Conservation (phyloP, 2,113 vertebrate genomes). For the Desmodus rotundus region DNA sequence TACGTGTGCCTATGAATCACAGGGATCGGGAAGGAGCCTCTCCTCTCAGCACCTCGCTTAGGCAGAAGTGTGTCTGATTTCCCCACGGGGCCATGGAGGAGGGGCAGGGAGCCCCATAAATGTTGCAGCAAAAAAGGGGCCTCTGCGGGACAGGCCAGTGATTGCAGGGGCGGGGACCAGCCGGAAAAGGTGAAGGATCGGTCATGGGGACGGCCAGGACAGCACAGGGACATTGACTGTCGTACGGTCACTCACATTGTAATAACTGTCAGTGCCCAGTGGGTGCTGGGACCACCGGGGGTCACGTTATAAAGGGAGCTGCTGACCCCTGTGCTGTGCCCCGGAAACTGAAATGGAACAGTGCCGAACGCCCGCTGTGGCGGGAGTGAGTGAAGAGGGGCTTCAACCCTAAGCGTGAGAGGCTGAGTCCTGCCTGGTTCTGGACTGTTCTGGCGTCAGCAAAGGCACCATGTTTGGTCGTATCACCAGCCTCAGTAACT, state of each 20-base stretch:
- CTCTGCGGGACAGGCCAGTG: not conserved
- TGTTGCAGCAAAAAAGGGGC: not conserved
- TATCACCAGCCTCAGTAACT: not conserved
- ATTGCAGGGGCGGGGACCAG: not conserved
- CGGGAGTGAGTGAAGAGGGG: not conserved
- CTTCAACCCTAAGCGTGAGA: not conserved
- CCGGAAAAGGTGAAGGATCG: not conserved
- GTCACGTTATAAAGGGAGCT: not conserved
- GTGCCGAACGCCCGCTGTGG: not conserved
- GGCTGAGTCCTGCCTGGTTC: not conserved
- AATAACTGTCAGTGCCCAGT: not conserved
- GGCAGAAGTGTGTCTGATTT: not conserved
- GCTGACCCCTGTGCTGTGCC: not conserved
- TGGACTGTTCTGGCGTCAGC: not conserved
- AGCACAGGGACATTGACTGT: not conserved
- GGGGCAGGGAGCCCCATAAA: not conserved
- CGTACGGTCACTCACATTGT: not conserved
- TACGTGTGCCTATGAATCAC: not conserved
- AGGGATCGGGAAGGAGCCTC: not conserved
- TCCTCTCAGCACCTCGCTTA: not conserved
- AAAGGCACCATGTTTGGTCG: not conserved
- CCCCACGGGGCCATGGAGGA: not conserved
- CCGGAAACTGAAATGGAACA: not conserved
- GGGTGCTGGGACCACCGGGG: not conserved
- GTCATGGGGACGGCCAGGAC: not conserved